Base-by-base conservation (phyloP, 1,140 invertebrate species). In the Hydropsyche tenuis region DNA sequence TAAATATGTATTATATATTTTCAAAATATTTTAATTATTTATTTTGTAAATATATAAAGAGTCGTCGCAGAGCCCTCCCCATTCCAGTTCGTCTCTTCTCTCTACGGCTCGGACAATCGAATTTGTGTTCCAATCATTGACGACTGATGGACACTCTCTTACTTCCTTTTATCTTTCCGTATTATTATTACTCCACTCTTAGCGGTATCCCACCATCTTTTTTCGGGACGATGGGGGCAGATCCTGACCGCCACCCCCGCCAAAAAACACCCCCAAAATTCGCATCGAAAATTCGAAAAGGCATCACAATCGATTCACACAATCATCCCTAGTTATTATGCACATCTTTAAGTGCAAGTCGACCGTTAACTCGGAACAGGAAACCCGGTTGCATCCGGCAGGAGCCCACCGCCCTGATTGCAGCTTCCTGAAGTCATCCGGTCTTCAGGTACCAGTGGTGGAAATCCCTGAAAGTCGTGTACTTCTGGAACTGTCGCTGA, bases 61-160 rank as follows among this genome's bases (percentile, higher is more conserved):
- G 25, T 37, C 62, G 70, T 43, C 51, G 68, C 56, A 75, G 25
- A 20, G 60, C 69, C 70, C 73, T 18, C 14, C 42, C 25, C 68
- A 16, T 25, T 45, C 62, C 60, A 23, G 16, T 53, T 9, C 11
- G 48, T 22, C 51, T 70, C 56, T 22, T 70, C 69, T 63, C 69
- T 72, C 68, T 27, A 20, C 22, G 42, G 74, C 37, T 63, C 69
- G 69, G 70, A 75, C 73, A 83, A 83, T 83, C 79, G 79, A 82
- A 82, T 83, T 83, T 83, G 81, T 82, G 82, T 83, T 83, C 81
- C 82, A 83, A 83, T 83, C 82, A 82, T 83, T 82, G 79, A 81
- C 79, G 81, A 81, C 82, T 83, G 81, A 83, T 82, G 81, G 82
- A 81, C 81, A 80, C 73, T 73, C 76, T 75, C 76, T 77, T 72